Evolutionary conservation across 2,888 invertebrate species (phyloP).

Genomic region (Nezara viridula): DNA sequence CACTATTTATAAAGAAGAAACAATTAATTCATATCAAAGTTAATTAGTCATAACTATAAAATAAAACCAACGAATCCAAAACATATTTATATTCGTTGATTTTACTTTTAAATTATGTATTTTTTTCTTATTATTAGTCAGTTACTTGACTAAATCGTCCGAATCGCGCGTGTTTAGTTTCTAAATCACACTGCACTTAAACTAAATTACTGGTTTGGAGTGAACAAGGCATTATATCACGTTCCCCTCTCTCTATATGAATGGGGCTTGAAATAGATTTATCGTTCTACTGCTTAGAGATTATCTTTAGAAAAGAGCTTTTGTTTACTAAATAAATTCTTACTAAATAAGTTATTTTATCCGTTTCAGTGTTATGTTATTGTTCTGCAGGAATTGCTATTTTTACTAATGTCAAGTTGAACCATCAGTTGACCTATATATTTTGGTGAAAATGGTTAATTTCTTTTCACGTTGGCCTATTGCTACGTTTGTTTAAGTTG

Average conservation of each 20-base stretch:
- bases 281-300: neutral
- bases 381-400: neutral
- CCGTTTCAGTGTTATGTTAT: neutral
- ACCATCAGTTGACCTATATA: neutral
- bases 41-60: too few relatives aligned
- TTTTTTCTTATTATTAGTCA: neutral
- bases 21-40: too few relatives aligned
- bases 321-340: neutral
- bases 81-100: too few relatives aligned
- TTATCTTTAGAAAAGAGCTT: neutral
- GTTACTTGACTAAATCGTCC: neutral
- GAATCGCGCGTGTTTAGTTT: neutral
- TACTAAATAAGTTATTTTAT: neutral
- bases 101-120: too few relatives aligned
- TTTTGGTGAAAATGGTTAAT: neutral
- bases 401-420: neutral
- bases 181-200: neutral
- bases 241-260: neutral
- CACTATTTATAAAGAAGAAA: too few relatives aligned
- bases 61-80: too few relatives aligned
- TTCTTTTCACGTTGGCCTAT: too few relatives aligned
- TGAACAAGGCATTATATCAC: neutral
- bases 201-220: neutral
- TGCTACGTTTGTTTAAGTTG: too few relatives aligned
- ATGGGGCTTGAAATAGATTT: neutral